Percentiles rank a stretch among this genome's conserved stretches.
These are phyloP conservation scores for Drosophila anomalata DNA, from an alignment of 2,888 invertebrate genomes.

Conservation along the genomic window DNA sequence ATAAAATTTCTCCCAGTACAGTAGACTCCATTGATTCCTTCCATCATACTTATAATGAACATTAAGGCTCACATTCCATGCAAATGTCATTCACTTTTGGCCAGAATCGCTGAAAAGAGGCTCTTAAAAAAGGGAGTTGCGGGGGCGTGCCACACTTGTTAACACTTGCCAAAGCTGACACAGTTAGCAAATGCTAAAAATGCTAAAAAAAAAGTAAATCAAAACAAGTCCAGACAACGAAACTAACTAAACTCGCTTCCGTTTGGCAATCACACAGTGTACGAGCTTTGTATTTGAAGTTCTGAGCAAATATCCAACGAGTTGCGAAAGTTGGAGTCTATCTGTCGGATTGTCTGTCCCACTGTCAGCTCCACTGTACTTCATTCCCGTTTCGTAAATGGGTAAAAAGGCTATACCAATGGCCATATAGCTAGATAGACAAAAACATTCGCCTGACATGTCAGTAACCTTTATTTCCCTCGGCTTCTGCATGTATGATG, in stretches of 20 bases:
- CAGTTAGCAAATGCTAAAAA: conserved; percentile 26
- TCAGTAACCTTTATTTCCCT: conserved; percentile 68
- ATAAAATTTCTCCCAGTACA: background rate
- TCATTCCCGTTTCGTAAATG: conserved; percentile 40
- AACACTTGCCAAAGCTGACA: conserved; percentile 52
- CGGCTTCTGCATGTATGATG: conserved; percentile 19
- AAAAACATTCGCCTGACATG: conserved; percentile 50
- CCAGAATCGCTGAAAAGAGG: conserved; percentile 12
- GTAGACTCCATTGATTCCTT: background rate
- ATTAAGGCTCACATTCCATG: conserved; percentile 27
- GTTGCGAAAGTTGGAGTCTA: conserved; percentile 39
- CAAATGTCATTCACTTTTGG: conserved; percentile 68
- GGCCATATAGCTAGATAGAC: conserved; percentile 11
- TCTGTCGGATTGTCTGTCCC: conserved; percentile 4
- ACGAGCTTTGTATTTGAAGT: conserved; percentile 39
- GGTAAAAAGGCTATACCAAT: conserved; percentile 33
- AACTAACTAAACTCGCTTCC: conserved; percentile 43
- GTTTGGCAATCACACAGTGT: conserved; percentile 47
- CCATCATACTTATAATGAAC: background rate
- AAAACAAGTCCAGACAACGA: conserved; percentile 19
- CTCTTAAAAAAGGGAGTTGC: background rate
- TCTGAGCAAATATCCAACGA: conserved; percentile 38
- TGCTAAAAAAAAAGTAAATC: conserved; percentile 3
- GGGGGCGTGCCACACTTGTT: conserved; percentile 44
- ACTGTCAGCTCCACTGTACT: conserved; percentile 37